Conservation (phyloP, 1,140 invertebrate genomes). For the Meloidogyne chitwoodi region DNA sequence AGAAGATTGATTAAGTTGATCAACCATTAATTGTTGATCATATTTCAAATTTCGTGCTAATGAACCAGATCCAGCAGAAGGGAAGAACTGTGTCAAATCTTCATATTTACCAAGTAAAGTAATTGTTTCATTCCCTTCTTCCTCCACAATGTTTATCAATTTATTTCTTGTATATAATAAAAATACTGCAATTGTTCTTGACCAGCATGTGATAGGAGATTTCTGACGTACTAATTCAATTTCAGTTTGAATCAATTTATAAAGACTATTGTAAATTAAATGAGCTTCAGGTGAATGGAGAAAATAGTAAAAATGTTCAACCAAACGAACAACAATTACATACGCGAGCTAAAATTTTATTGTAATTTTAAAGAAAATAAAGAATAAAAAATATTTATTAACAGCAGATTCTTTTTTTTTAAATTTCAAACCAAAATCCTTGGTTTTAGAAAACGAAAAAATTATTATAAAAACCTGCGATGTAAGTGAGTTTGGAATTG, state of each 20-base stretch:
- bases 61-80: slow-evolving; percentile 21
- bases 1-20: background rate
- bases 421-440: too few species aligned
- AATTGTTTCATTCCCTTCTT: background rate
- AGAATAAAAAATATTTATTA: background rate
- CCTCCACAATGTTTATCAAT: background rate
- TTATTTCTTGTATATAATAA: slow-evolving; percentile 27
- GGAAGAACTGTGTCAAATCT: slow-evolving; percentile 33
- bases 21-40: slow-evolving; percentile 5
- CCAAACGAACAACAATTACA: slow-evolving; percentile 31
- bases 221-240: background rate
- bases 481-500: slow-evolving; percentile 36
- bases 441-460: too few species aligned
- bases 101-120: slow-evolving; percentile 10
- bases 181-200: slow-evolving; percentile 32
- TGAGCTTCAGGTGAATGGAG: slow-evolving; percentile 35
- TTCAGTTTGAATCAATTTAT: slow-evolving; percentile 28
- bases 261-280: slow-evolving; percentile 34
- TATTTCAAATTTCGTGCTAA: slow-evolving; percentile 1
- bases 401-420: too few species aligned
- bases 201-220: slow-evolving; percentile 30
- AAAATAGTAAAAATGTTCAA: slow-evolving; percentile 44
- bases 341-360: slow-evolving; percentile 23
- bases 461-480: too few species aligned
- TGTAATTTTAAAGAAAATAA: background rate